These are phyloP conservation scores for Meles meles DNA, from an alignment of 2,113 vertebrate species.

Conservation along the genomic window DNA sequence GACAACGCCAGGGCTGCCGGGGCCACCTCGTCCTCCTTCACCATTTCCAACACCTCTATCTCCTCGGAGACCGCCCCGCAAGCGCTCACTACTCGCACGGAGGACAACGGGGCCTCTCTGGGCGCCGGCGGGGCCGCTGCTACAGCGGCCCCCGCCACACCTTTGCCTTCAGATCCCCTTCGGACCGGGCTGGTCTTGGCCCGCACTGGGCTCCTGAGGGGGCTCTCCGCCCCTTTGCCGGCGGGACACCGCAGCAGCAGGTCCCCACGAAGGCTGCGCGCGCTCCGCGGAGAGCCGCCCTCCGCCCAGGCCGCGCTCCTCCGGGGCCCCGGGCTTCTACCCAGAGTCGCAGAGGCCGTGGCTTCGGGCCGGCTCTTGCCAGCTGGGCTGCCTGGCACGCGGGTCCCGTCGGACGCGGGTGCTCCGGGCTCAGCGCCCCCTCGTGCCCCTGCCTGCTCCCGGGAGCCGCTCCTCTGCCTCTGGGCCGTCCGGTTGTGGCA, in stretches of 20 bases:
- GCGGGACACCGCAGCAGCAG: neutral
- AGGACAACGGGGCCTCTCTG: conserved; percentile 16
- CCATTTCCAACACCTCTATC: conserved; percentile 84
- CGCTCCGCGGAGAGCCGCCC: conserved; percentile 59
- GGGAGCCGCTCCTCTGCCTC: conserved; percentile 86
- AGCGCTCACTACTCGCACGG: conserved; percentile 61
- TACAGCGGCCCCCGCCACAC: neutral
- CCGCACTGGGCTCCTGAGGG: conserved; percentile 61
- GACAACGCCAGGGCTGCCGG: conserved; percentile 54
- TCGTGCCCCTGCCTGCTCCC: conserved; percentile 74
- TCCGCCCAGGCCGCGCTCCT: conserved; percentile 69
- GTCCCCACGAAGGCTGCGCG: conserved; percentile 47
- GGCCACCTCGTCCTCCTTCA: conserved; percentile 75
- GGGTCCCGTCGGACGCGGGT: neutral
- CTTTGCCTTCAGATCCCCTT: conserved; percentile 1
- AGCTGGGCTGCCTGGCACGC: conserved; percentile 44
- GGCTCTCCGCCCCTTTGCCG: conserved; percentile 48
- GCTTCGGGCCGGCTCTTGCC: conserved; percentile 34
- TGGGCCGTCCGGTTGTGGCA: conserved; percentile 97
- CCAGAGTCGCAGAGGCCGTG: neutral
- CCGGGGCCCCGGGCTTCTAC: conserved; percentile 47
- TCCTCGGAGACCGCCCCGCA: conserved; percentile 75
- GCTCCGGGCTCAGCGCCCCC: neutral
- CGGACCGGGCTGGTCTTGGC: conserved; percentile 53
- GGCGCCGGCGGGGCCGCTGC: neutral